Conservation (phyloP, 2,888 invertebrate genomes). For the Clitarchus hookeri region DNA sequence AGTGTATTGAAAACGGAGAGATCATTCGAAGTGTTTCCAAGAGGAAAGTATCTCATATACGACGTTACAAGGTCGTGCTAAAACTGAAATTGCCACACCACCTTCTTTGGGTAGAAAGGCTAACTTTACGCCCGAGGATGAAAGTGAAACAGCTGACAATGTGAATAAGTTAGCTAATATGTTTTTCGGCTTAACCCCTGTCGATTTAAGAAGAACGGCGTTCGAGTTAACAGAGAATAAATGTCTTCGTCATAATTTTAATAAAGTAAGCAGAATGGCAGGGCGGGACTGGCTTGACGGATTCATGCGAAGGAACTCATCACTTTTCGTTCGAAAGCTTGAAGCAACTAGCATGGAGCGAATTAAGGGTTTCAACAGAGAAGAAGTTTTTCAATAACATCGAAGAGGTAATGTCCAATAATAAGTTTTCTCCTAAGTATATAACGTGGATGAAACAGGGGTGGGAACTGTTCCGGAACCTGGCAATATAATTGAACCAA, state of each 20-base stretch:
- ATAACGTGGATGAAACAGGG: no score
- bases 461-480: no score
- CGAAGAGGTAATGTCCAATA: no score
- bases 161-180: constrained; percentile 18
- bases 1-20: constrained; percentile 10
- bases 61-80: neutral
- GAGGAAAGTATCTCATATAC: neutral
- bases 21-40: neutral
- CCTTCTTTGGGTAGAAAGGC: neutral
- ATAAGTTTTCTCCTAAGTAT: no score
- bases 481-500: no score
- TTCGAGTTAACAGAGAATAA: neutral
- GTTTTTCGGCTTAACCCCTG: neutral
- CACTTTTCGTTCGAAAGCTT: no score
- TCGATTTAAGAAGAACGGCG: neutral
- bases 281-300: no score
- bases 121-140: neutral
- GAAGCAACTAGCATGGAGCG: no score
- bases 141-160: no score
- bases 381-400: no score
- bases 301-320: neutral
- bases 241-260: no score
- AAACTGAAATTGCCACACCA: neutral
- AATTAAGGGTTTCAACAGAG: no score
- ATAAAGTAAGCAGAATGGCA: neutral